Conservation (phyloP, 2,888 invertebrate genomes). For the Venusia cambrica region DNA sequence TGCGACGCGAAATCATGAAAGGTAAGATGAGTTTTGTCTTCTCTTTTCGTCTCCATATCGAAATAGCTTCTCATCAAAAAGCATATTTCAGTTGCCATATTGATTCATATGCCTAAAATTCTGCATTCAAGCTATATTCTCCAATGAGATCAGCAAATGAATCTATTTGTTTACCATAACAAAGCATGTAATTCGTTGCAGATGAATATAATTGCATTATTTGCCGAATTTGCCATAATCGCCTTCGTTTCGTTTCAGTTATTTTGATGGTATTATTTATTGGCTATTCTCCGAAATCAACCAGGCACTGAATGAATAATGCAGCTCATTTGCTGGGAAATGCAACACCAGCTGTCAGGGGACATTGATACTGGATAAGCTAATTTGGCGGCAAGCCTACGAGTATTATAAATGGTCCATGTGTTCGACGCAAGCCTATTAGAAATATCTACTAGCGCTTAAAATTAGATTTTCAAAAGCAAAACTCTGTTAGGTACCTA, state of each 20-base stretch:
- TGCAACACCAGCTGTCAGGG: conserved; percentile 35
- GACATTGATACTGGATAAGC: conserved; percentile 39
- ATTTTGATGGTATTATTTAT: conserved; percentile 26
- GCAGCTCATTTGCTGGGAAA: conserved; percentile 37
- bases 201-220: conserved; percentile 12
- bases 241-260: conserved; percentile 2
- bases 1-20: too few species aligned
- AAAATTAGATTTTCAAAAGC: conserved; percentile 7
- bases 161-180: too few species aligned
- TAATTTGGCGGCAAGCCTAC: conserved; percentile 35
- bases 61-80: too few species aligned
- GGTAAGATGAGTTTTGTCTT: too few species aligned
- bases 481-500: conserved; percentile 5
- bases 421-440: conserved; percentile 34
- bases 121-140: too few species aligned
- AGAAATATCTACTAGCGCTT: conserved; percentile 14
- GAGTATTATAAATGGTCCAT: conserved; percentile 38
- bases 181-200: conserved; percentile 4
- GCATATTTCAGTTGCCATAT: too few species aligned
- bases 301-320: conserved; percentile 38
- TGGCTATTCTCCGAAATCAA: conserved; percentile 32
- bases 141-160: too few species aligned
- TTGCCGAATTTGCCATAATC: conserved; percentile 12
- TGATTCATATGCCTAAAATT: too few species aligned
- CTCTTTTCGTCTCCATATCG: too few species aligned